phyloP scores from a whole-genome alignment of 2,888 invertebrate genomes.

The Thyatira batis region DNA sequence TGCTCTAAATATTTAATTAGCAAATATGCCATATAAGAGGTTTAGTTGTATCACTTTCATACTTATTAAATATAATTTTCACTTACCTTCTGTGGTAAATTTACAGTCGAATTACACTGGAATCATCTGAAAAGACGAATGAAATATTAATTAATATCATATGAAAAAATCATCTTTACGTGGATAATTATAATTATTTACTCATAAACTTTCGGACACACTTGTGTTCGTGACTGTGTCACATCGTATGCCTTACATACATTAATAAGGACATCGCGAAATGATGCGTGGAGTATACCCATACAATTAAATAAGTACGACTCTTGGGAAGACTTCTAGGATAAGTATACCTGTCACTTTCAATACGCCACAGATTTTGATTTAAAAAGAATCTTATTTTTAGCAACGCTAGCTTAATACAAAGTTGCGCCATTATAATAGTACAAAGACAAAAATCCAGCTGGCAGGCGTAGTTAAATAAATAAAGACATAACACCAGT shows the following conservation, averaged over 20 bases:
- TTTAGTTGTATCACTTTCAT: background rate
- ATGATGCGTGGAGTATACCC: no score
- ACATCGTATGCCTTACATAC: no score
- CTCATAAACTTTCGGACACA: no score
- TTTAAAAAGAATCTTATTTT: background rate
- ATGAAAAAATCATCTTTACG: background rate
- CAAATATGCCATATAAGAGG: background rate
- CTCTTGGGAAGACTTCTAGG: no score
- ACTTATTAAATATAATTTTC: background rate
- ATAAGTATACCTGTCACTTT: no score
- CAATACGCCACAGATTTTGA: no score
- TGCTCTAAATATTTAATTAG: conserved; percentile 7
- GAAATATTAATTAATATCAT: background rate
- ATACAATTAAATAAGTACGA: no score
- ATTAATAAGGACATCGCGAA: no score
- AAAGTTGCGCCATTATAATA: conserved; percentile 13
- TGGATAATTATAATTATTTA: no score
- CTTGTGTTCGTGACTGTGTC: no score
- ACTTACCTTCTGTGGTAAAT: conserved; percentile 36
- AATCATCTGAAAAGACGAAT: conserved; percentile 44
- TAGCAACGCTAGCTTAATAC: background rate
- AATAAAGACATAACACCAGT: conserved; percentile 18
- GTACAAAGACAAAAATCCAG: conserved; percentile 15
- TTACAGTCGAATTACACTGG: conserved; percentile 20
- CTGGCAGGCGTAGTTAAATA: conserved; percentile 13